phyloP scores from a whole-genome alignment of 2,888 invertebrate genomes.

The Cryptophagus acutangulus region DNA sequence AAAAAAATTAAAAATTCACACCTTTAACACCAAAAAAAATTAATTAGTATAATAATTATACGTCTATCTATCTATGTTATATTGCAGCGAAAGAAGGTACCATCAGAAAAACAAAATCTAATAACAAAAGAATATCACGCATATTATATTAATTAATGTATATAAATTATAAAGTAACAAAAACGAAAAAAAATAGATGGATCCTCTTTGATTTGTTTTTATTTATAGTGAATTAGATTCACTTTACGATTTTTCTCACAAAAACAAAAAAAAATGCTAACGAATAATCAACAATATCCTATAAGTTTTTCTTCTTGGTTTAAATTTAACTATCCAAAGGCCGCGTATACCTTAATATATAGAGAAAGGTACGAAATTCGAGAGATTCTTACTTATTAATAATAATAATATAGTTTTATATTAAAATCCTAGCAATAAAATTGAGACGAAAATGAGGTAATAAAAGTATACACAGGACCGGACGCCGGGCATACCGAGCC shows the following conservation, averaged over 20 bases:
- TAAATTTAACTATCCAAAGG: constrained; percentile 39
- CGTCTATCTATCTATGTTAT: too few species aligned
- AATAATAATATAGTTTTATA: constrained; percentile 18
- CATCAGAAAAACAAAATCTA: too few species aligned
- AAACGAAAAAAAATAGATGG: neutral
- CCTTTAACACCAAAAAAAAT: too few species aligned
- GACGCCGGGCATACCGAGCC: too few species aligned
- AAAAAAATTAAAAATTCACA: too few species aligned
- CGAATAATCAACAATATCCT: neutral
- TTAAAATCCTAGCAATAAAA: constrained; percentile 30
- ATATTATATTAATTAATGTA: too few species aligned
- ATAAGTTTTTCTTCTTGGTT: constrained; percentile 8
- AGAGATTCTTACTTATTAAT: constrained; percentile 32
- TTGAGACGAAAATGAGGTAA: constrained; percentile 45
- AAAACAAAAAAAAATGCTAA: constrained; percentile 2
- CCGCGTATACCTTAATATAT: constrained; percentile 30
- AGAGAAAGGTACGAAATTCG: constrained; percentile 29
- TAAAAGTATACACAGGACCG: too few species aligned
- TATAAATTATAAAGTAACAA: too few species aligned
- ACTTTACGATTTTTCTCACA: constrained; percentile 8
- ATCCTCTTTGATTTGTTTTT: constrained; percentile 5
- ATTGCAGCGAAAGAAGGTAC: too few species aligned
- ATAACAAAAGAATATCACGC: constrained; percentile 35
- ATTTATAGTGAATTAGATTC: constrained; percentile 10
- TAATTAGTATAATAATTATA: too few species aligned